Percentiles rank a stretch among this genome's conserved stretches.
Evolutionary conservation across 2,113 vertebrate species (phyloP).

Genomic region (Morone saxatilis): DNA sequence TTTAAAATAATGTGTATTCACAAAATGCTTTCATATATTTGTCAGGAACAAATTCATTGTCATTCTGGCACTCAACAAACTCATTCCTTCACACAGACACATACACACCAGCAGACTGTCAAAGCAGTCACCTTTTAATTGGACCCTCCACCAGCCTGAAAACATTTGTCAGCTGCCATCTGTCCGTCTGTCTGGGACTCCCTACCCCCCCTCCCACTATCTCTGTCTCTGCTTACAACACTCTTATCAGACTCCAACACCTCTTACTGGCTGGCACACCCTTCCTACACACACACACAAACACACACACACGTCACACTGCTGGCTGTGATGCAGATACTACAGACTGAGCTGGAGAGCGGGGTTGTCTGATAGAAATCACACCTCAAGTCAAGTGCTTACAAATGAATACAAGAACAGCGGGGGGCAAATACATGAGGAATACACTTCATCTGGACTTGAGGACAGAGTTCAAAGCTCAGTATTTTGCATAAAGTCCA

Average conservation of each 20-base stretch:
- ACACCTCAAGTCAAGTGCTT: conserved; percentile 72
- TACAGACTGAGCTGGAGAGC: conserved; percentile 18
- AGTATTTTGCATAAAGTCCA: conserved; percentile 44
- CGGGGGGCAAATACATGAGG: conserved; percentile 27
- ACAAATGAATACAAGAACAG: conserved; percentile 58
- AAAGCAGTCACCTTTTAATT: conserved; percentile 82
- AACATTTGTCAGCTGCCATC: conserved; percentile 86
- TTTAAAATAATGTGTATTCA: conserved; percentile 65
- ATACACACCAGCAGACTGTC: conserved; percentile 59
- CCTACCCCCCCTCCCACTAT: background rate
- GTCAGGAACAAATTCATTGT: conserved; percentile 49
- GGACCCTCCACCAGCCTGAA: conserved; percentile 67
- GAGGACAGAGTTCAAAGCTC: conserved; percentile 40
- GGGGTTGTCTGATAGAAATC: conserved; percentile 24
- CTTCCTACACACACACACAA: conserved; percentile 32
- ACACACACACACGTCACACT: conserved; percentile 30
- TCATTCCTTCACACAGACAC: conserved; percentile 45
- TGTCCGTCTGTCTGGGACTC: conserved; percentile 78
- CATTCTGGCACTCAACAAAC: conserved; percentile 22
- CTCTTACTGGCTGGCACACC: conserved; percentile 59
- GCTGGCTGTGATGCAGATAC: conserved; percentile 50
- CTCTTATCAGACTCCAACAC: conserved; percentile 81
- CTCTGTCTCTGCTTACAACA: conserved; percentile 57
- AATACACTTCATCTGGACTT: conserved; percentile 35
- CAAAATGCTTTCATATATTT: conserved; percentile 58